Evolutionary conservation across 2,888 invertebrate species (phyloP).

Genomic region (Ametastegia equiseti): DNA sequence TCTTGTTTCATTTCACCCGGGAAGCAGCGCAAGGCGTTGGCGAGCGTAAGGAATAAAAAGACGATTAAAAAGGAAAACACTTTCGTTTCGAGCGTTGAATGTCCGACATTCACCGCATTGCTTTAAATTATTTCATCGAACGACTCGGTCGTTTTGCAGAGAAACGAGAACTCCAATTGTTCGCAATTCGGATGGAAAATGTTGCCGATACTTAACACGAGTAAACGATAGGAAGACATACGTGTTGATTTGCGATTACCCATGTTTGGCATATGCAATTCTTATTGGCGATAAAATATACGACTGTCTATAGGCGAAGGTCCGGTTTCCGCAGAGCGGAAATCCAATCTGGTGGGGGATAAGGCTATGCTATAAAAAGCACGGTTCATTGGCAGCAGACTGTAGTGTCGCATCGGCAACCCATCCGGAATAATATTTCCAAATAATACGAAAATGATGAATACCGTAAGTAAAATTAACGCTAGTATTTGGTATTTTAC

Average conservation of each 20-base stretch:
- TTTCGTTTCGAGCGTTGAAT: slow-evolving; percentile 53
- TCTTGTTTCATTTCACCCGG: slow-evolving; percentile 46
- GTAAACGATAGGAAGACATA: not conserved
- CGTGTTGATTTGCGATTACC: not conserved
- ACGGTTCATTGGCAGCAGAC: slow-evolving; percentile 60
- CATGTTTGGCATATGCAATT: not conserved
- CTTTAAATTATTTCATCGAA: slow-evolving; percentile 17
- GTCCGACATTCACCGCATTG: slow-evolving; percentile 29
- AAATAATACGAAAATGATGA: slow-evolving; percentile 30
- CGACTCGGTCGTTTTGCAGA: not conserved
- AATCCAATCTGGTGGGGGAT: slow-evolving; percentile 62
- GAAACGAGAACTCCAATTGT: not conserved
- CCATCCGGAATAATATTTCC: slow-evolving; percentile 45
- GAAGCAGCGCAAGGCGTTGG: not conserved
- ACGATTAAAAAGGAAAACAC: slow-evolving; percentile 57
- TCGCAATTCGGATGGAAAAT: not conserved
- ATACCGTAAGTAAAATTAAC: slow-evolving; percentile 12
- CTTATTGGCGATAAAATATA: not conserved
- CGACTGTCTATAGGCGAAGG: slow-evolving; percentile 50
- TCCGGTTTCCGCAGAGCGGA: slow-evolving; percentile 56
- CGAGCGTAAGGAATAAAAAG: slow-evolving; percentile 26
- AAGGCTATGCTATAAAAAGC: slow-evolving; percentile 71
- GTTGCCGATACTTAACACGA: not conserved
- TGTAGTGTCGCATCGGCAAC: slow-evolving; percentile 65
- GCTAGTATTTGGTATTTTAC: not conserved